Base-by-base conservation (phyloP, 2,113 vertebrate species). In the Tamias sibiricus region DNA sequence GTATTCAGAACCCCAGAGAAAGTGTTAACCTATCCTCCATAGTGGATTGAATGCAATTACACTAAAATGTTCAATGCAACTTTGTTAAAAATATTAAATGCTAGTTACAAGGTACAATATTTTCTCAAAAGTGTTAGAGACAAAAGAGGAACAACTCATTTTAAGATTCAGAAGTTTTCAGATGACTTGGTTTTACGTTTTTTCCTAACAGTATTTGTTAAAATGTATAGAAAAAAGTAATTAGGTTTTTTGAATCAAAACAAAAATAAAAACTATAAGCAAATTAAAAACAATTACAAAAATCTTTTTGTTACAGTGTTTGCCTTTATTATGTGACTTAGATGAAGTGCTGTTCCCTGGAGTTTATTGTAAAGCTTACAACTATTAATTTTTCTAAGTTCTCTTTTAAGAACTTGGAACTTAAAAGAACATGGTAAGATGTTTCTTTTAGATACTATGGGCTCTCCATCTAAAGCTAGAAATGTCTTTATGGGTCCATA, bases 1-100 rank as follows among this genome's bases (percentile, higher is more conserved):
- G 7, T 75, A 35, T 83, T 12, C 16, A 87, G 3, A 62, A 42
- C 26, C 40, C 35, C 22, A 54, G 54, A 66, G 13, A 24, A 87
- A 69, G 32, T n/a, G 8, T 85, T 81, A 93, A 13, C 9, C 3
- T 19, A 49, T 35, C 66, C 14, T 54, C 42, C 42, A n/a, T 35
- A 37, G 26, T 37, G 22, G 49, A 83, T 54, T 57, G 30, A 75
- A 79, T 79, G 14, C 5, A 57, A 37, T 35, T 81, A 40, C 10
- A 69, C 89, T 52, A 90, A 85, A 91, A 76, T 17, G 13, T 49
- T 49, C 47, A 52, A 57, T 57, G 14, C 4, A 54, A 59, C 37
- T 80, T 30, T 16, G 68, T 93, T 52, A 79, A 82, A 59, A 88
- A 76, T n/a, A 64, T 47, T 77, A 95, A 92, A 68, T 59, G 17